These are phyloP conservation scores for Rhabdophis nuchalis DNA, from an alignment of 2,797 vertebrate genomes.

Conservation along the genomic window DNA sequence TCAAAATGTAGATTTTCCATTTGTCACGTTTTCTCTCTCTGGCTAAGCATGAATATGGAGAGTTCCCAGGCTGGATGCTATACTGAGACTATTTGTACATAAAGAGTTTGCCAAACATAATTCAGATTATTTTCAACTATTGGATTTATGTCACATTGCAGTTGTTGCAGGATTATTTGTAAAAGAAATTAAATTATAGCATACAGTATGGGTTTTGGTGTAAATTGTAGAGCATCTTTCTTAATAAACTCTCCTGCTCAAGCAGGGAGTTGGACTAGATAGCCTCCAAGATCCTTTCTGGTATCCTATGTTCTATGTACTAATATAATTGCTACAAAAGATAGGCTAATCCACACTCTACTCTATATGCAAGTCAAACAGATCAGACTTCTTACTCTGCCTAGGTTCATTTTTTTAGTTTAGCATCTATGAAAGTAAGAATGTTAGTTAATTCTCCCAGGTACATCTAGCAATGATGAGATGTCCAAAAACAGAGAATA, in stretches of 20 bases:
- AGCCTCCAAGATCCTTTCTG: background rate
- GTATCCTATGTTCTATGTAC: background rate
- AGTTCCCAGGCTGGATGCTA: background rate
- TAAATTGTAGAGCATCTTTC: conserved; percentile 54
- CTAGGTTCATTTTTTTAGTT: conserved; percentile 39
- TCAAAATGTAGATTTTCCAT: background rate
- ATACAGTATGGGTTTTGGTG: conserved; percentile 36
- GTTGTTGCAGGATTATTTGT: conserved; percentile 15
- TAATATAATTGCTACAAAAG: conserved; percentile 41
- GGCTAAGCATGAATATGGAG: background rate
- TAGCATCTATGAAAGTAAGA: conserved; percentile 21
- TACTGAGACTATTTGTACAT: background rate
- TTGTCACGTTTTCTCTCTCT: background rate
- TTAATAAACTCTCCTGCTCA: background rate
- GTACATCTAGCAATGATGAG: conserved; percentile 24
- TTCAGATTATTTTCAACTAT: conserved; percentile 15
- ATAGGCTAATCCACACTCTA: conserved; percentile 39
- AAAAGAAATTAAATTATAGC: conserved; percentile 58
- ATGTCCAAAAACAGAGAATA: conserved; percentile 35
- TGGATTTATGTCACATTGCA: conserved; percentile 45
- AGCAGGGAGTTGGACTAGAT: background rate
- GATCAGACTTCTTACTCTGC: conserved; percentile 27
- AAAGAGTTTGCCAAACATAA: background rate
- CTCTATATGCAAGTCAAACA: conserved; percentile 46
- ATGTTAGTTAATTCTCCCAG: conserved; percentile 48